Evolutionary conservation across 2,888 invertebrate species (phyloP).

Genomic region (Anarsia innoxiella): DNA sequence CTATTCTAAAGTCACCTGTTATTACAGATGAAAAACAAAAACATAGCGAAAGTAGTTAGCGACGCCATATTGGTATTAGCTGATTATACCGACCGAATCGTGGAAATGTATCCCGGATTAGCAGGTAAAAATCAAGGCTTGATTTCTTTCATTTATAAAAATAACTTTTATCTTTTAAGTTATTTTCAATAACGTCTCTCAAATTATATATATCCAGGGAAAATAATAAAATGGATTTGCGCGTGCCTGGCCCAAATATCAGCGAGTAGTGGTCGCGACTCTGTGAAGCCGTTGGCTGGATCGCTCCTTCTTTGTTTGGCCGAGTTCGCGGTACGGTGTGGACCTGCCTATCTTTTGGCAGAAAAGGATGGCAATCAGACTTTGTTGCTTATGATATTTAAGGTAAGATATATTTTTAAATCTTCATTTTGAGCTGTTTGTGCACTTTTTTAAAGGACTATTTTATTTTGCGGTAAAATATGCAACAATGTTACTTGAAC

Average conservation of each 20-base stretch:
- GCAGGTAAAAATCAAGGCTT: no score
- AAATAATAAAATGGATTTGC: slow-evolving; percentile 75
- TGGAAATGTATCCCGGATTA: slow-evolving; percentile 81
- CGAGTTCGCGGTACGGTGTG: slow-evolving; percentile 94
- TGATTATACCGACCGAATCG: slow-evolving; percentile 84
- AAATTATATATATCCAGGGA: slow-evolving; percentile 39
- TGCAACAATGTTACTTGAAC: no score
- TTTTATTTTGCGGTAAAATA: no score
- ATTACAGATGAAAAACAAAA: slow-evolving; percentile 85
- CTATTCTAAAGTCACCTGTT: no score
- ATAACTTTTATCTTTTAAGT: no score
- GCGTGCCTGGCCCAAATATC: slow-evolving; percentile 68
- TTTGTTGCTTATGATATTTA: slow-evolving; percentile 81
- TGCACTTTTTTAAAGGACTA: no score
- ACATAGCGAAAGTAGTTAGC: slow-evolving; percentile 88
- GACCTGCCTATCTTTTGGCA: slow-evolving; percentile 70
- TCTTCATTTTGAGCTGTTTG: no score
- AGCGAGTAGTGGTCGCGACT: slow-evolving; percentile 73
- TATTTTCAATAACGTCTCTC: not conserved
- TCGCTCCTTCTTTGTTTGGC: slow-evolving; percentile 92
- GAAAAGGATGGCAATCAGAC: slow-evolving; percentile 35
- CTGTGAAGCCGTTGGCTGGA: slow-evolving; percentile 80
- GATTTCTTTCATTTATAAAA: no score
- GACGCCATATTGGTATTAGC: slow-evolving; percentile 86
- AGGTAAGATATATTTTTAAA: slow-evolving; percentile 55